A percentile compares a stretch with the other conserved stretches of the same genome.
Evolutionary conservation across 2,113 vertebrate species (phyloP).

Genomic region (Rostratula benghalensis): DNA sequence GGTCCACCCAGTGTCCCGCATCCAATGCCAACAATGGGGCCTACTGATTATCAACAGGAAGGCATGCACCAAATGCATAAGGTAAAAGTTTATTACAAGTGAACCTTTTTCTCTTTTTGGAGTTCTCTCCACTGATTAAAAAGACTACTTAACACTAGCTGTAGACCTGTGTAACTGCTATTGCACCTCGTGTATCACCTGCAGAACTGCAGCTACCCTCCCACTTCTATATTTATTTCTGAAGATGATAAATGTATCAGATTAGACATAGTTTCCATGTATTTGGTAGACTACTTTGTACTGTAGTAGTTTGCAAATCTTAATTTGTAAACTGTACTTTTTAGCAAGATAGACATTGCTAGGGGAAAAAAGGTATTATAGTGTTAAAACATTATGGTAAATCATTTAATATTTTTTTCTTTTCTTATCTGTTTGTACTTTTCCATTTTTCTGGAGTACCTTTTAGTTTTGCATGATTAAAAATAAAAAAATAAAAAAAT

Average conservation of each 20-base stretch:
- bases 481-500: too few relatives aligned
- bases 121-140: neutral
- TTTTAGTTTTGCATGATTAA: neutral
- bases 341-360: neutral
- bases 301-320: neutral
- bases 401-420: neutral
- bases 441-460: neutral
- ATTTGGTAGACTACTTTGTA: neutral
- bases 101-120: neutral
- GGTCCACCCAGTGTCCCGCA: slow-evolving; percentile 90
- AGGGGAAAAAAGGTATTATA: neutral
- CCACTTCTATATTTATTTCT: neutral
- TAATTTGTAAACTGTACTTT: neutral
- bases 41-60: slow-evolving; percentile 90
- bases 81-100: slow-evolving; percentile 74
- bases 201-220: neutral
- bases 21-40: slow-evolving; percentile 83
- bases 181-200: neutral
- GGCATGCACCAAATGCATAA: slow-evolving; percentile 92
- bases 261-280: neutral
- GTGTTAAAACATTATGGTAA: neutral
- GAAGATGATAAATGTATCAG: neutral
- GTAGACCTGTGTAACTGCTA: neutral
- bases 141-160: neutral
- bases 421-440: neutral